These are phyloP conservation scores for Cyclophora punctaria DNA, from an alignment of 2,888 invertebrate species.

Conservation along the genomic window DNA sequence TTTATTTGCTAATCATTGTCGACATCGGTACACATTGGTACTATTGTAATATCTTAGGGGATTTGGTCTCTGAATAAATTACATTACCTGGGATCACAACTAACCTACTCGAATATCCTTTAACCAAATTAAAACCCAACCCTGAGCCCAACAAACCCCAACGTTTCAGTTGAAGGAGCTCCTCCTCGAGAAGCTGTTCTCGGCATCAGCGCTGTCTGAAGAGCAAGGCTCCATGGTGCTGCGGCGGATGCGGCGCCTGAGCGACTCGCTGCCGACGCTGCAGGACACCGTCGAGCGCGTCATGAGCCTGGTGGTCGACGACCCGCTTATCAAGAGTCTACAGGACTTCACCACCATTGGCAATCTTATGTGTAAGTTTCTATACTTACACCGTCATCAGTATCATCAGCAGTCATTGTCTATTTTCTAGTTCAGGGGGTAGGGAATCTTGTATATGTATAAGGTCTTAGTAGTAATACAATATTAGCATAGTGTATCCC, in stretches of 20 bases:
- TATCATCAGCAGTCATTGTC: too few relatives aligned
- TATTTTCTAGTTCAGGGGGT: too few relatives aligned
- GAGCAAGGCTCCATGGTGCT: slow-evolving; percentile 58
- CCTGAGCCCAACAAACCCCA: background rate
- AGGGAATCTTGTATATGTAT: too few relatives aligned
- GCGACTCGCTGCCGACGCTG: slow-evolving; percentile 55
- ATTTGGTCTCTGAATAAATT: too few relatives aligned
- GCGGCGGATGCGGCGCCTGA: slow-evolving; percentile 49
- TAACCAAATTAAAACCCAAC: background rate
- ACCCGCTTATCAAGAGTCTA: slow-evolving; percentile 47
- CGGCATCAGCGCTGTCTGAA: slow-evolving; percentile 62
- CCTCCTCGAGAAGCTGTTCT: slow-evolving; percentile 59
- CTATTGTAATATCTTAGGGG: too few relatives aligned
- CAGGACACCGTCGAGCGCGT: slow-evolving; percentile 37
- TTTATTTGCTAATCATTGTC: too few relatives aligned
- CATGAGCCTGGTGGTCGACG: slow-evolving; percentile 20
- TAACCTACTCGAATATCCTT: too few relatives aligned
- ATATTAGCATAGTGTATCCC: too few relatives aligned
- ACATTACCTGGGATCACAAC: too few relatives aligned
- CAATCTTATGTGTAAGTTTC: slow-evolving; percentile 44
- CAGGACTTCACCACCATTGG: slow-evolving; percentile 41
- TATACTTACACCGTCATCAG: too few relatives aligned
- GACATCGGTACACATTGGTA: too few relatives aligned
- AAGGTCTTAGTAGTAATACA: too few relatives aligned
- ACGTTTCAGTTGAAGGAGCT: slow-evolving; percentile 51